Base-by-base conservation (phyloP, 2,888 invertebrate species). In the Pharmacophagus antenor region DNA sequence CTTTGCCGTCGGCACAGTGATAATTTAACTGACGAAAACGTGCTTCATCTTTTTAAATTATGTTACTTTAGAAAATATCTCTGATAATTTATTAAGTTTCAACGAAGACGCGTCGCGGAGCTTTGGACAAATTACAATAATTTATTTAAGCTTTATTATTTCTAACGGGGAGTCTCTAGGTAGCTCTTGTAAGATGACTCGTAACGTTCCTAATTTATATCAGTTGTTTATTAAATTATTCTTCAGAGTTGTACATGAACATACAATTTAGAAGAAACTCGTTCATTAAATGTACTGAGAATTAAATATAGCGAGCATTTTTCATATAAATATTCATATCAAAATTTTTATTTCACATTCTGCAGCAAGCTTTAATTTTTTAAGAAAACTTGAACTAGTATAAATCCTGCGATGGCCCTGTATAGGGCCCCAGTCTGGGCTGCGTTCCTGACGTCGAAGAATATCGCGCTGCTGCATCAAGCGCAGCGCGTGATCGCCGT, bases 121-220 rank as follows among this genome's bases (percentile, higher is more conserved):
- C 68, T 71, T 65, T 54, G 67, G 74, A 84, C 74, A 80, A 82
- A 84, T 79, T 70, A 74, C 69, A 68, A 71, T 77, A 80, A 82
- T 85, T 85, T 84, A 82, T 84, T 80, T 77, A 73, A 79, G 72
- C 76, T 73, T 73, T 77, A 82, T 79, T 79, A 79, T 84, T 82
- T 79, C 75, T 70, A 72, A 77, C 72, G 72, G 74, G 63, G 71
- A 67, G 65, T 82, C 74, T 77, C 77, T 75, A 67, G 67, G 70
- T 68, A 47, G 75, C 70, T 69, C 69, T 77, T 79, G 80, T 79
- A 78, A 82, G 77, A 78, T 75, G 75, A 82, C 67, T 70, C 69
- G 65, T 66, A 73, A 71, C 75, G 69, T 71, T 75, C 70, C 73
- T 80, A 81, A 84, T 82, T 84, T 82, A 83, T 84, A 80, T 75